Percentiles rank a stretch among this genome's conserved stretches.
phyloP scores from a whole-genome alignment of 2,888 invertebrate species.

The Chloroclysta siterata region DNA sequence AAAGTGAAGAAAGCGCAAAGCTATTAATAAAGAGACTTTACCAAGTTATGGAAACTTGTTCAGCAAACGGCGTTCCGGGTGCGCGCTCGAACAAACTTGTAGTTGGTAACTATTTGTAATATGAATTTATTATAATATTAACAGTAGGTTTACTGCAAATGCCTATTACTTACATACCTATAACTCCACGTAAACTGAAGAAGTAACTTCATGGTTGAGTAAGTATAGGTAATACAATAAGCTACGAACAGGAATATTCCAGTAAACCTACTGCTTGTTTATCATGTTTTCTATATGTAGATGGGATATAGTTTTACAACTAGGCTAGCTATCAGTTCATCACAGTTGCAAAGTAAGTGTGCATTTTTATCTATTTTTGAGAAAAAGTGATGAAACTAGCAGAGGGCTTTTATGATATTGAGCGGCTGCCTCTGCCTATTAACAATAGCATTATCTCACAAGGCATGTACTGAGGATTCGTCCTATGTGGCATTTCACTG shows the following conservation, averaged over 20 bases:
- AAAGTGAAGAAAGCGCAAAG: constrained; percentile 65
- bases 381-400: too few species aligned
- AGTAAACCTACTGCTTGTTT: background rate
- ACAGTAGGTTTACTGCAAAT: constrained; percentile 51
- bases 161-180: constrained; percentile 27
- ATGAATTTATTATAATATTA: constrained; percentile 71
- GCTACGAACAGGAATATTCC: background rate
- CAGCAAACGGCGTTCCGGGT: constrained; percentile 71
- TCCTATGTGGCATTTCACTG: too few species aligned
- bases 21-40: constrained; percentile 79
- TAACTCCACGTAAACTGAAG: constrained; percentile 13
- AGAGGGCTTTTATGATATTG: too few species aligned
- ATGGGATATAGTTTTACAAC: too few species aligned
- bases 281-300: background rate
- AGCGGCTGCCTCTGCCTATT: too few species aligned
- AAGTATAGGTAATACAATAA: background rate
- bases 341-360: too few species aligned
- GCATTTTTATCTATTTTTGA: too few species aligned
- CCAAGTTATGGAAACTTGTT: constrained; percentile 77
- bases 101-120: constrained; percentile 79
- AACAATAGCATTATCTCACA: too few species aligned
- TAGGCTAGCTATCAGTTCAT: too few species aligned
- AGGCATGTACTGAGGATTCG: too few species aligned
- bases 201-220: background rate
- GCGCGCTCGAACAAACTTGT: constrained; percentile 77